Conservation (phyloP, 2,113 vertebrate genomes). For the Chrysemys picta region DNA sequence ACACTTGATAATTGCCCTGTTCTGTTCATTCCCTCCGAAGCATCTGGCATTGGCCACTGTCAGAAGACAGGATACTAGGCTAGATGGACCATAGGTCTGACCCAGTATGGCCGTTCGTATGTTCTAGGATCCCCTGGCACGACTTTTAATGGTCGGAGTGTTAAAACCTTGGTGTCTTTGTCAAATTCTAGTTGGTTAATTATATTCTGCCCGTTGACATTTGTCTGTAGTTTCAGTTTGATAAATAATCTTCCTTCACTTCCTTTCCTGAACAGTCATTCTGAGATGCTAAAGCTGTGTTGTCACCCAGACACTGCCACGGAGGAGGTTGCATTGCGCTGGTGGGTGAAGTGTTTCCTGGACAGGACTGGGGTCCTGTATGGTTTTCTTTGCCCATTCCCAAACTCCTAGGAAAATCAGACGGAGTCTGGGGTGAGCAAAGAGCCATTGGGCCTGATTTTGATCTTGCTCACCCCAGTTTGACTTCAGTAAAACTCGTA, state of each 20-base stretch:
- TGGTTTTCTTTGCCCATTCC: background rate
- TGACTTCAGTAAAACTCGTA: background rate
- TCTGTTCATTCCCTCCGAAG: background rate
- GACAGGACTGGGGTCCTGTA: no score
- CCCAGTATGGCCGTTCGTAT: background rate
- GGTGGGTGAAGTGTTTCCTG: background rate
- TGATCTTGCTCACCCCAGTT: background rate
- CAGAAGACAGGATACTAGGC: background rate
- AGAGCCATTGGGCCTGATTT: background rate
- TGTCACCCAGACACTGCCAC: background rate
- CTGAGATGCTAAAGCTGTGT: background rate
- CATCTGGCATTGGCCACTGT: background rate
- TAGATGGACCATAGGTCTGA: background rate
- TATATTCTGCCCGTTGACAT: background rate
- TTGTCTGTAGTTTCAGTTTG: background rate
- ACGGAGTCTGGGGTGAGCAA: background rate
- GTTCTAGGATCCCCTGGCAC: background rate
- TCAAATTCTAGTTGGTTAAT: background rate
- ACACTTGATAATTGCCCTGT: no score
- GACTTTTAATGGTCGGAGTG: background rate
- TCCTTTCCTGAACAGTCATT: background rate
- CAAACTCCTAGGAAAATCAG: accelerated
- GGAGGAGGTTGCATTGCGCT: background rate
- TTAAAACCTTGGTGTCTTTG: background rate
- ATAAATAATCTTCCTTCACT: background rate